Evolutionary conservation across 2,888 invertebrate species (phyloP), one percentile per base, ranked within the genome.

Genomic region (Sminthurides aquaticus): DNA sequence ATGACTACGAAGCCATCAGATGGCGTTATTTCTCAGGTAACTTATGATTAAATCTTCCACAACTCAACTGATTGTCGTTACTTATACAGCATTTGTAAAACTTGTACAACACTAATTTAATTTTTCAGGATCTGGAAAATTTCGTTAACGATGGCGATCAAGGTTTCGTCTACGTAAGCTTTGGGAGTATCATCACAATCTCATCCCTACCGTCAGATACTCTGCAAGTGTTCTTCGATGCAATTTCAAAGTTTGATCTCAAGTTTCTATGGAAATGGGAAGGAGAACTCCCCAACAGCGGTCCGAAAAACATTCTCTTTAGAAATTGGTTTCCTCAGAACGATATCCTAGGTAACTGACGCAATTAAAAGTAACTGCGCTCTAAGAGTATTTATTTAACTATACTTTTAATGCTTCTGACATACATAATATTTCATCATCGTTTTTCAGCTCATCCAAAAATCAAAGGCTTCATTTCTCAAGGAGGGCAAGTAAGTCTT

Each of bases 261-360:
- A 24, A 28, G 15, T 64, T 27, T 22, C 24, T 64, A 1, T 64
- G 64, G 64, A 64, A 64, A 59, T 64, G 64, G 64, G 62, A 62
- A 28, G 62, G 62, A 1, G 57, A 56, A 18, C 18, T n/a, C n/a
- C n/a, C n/a, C n/a, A n/a, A n/a, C n/a, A n/a, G n/a, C n/a, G 3
- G 24, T 48, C 62, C 62, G 2, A 15, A n/a, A 3, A 62, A 62
- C 29, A 20, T 62, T 5, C 52, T 58, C 24, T 64, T 64, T 34
- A 48, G 57, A 25, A 15, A 27, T 15, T 64, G 64, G 64, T 64
- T 64, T 29, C 64, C 64, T n/a, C 64, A 64, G 22, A 49, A 64
- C 20, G 59, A 59, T 34, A 29, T 64, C 43, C 57, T 64, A n/a
- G 61, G 61, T 61, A 55, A 27, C 11, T 28, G 3, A 24, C 15